Percentiles rank a stretch among this genome's conserved stretches.
phyloP scores from a whole-genome alignment of 2,888 invertebrate species.

The Cataglyphis rosenhaueri region DNA sequence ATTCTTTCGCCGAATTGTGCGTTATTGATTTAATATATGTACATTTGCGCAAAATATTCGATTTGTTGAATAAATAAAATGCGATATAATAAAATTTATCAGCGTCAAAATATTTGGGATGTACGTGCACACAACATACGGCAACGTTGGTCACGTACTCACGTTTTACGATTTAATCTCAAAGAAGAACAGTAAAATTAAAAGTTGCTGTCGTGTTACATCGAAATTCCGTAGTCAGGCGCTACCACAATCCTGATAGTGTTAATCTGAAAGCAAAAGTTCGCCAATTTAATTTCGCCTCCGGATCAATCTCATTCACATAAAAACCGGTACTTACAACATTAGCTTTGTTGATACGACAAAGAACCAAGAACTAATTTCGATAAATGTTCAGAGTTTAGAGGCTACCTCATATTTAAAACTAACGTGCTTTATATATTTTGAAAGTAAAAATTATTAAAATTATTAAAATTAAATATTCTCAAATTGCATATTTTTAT shows the following conservation, averaged over 20 bases:
- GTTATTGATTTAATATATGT: conserved; percentile 42
- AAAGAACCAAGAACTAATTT: background rate
- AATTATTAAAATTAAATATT: no score
- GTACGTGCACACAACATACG: background rate
- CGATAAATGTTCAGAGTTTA: background rate
- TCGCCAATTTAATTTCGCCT: conserved; percentile 7
- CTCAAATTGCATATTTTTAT: background rate
- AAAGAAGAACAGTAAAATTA: conserved; percentile 31
- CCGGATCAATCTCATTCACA: background rate
- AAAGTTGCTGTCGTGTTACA: conserved; percentile 9
- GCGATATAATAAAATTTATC: conserved; percentile 17
- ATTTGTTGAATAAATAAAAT: conserved; percentile 4
- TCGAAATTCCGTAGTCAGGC: background rate
- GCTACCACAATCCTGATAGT: background rate
- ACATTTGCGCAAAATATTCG: conserved; percentile 15
- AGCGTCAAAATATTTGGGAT: background rate
- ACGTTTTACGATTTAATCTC: background rate
- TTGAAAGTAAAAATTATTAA: background rate
- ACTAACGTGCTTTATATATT: background rate
- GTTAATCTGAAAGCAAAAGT: conserved; percentile 22
- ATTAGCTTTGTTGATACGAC: background rate
- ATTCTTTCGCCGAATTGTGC: background rate
- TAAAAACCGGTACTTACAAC: conserved; percentile 23
- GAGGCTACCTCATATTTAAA: background rate
- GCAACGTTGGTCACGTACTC: background rate